Conservation (phyloP, 2,888 invertebrate genomes). For the Nemoura dubitans region DNA sequence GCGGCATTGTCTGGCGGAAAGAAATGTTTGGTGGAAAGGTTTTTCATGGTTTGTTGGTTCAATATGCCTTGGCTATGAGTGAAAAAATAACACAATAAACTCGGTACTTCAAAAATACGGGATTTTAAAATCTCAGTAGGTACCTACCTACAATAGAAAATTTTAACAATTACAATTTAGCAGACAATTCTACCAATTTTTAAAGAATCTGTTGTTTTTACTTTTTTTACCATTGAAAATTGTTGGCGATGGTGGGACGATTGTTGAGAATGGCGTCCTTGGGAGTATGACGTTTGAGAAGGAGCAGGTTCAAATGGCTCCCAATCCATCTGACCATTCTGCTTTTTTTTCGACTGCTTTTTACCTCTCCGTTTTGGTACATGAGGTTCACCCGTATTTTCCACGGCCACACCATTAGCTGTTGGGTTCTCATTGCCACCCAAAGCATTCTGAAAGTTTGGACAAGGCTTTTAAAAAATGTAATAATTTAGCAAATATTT, state of each 20-base stretch:
- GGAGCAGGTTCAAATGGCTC: not conserved
- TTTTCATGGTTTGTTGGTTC: not conserved
- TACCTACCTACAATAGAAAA: no score
- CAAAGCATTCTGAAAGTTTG: not conserved
- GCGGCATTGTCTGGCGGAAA: constrained; percentile 3
- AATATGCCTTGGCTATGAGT: no score
- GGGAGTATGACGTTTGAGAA: not conserved
- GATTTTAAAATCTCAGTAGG: no score
- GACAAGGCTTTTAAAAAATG: no score
- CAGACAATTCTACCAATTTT: no score
- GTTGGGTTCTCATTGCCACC: not conserved
- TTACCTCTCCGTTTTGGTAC: not conserved
- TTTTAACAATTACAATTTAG: no score
- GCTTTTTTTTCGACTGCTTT: not conserved
- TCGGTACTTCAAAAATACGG: no score
- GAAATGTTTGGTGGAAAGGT: not conserved
- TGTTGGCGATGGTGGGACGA: not conserved
- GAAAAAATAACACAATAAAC: not conserved
- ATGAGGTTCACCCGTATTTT: not conserved
- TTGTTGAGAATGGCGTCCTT: not conserved
- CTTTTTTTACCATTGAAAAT: not conserved
- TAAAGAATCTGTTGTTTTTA: no score
- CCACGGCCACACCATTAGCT: not conserved
- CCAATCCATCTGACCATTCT: not conserved
- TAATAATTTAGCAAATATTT: no score